A percentile compares a stretch with the other conserved stretches of the same genome.
Evolutionary conservation across 2,113 vertebrate genomes (phyloP).

Genomic region (Odocoileus hemionus): DNA sequence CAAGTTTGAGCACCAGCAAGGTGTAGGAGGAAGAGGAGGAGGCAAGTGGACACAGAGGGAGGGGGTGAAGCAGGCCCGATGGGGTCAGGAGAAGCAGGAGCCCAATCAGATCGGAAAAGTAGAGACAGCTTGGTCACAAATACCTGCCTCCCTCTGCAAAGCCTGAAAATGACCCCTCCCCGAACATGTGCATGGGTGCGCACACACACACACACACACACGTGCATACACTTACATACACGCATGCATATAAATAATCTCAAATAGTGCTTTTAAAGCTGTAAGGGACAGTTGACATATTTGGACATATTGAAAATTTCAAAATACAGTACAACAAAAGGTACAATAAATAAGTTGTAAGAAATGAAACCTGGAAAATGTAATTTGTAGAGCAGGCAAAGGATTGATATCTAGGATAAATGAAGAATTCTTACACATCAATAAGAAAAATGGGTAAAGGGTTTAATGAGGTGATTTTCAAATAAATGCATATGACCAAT

Average conservation of each 20-base stretch:
- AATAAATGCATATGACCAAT: background rate
- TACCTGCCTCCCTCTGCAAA: background rate
- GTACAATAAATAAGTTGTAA: background rate
- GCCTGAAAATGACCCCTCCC: background rate
- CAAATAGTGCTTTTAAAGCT: background rate
- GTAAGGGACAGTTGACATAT: background rate
- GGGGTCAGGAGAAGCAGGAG: background rate
- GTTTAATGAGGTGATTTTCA: background rate
- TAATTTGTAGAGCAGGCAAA: background rate
- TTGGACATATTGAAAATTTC: background rate
- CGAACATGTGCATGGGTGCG: rapidly evolving
- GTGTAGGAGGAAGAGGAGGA: background rate
- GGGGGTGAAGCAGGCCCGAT: rapidly evolving
- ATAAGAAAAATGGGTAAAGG: background rate
- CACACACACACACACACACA: rapidly evolving
- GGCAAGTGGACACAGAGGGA: background rate
- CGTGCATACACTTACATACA: rapidly evolving
- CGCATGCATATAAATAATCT: background rate
- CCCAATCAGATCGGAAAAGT: background rate
- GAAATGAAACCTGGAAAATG: background rate
- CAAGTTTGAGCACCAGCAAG: background rate
- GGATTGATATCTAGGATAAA: background rate
- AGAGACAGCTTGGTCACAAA: background rate
- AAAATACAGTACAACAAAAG: background rate
- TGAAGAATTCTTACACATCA: background rate